phyloP scores from a whole-genome alignment of 2,888 invertebrate species.

The Hirtodrosophila duncani region DNA sequence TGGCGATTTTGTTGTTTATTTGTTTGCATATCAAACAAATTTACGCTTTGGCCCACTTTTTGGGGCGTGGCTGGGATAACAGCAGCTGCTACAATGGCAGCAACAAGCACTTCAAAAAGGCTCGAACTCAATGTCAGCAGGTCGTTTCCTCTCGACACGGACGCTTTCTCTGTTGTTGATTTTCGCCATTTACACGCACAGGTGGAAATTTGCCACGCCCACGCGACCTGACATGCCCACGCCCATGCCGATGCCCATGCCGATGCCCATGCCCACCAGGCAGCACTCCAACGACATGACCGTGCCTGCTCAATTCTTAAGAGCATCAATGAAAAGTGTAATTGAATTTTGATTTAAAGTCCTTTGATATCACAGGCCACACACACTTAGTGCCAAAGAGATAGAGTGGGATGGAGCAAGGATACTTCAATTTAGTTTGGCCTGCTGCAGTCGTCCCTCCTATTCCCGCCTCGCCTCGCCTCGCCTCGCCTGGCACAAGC shows the following conservation, averaged over 20 bases:
- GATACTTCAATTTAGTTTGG: constrained; percentile 38
- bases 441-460: no score
- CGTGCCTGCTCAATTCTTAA: constrained; percentile 46
- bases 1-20: constrained; percentile 33
- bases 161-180: constrained; percentile 11
- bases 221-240: no score
- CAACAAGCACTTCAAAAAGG: constrained; percentile 37
- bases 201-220: no score
- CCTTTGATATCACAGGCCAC: constrained; percentile 73
- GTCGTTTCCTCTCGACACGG: constrained; percentile 21
- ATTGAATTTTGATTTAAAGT: constrained; percentile 75
- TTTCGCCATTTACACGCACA: no score
- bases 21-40: constrained; percentile 47
- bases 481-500: constrained; percentile 4
- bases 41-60: constrained; percentile 15
- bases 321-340: constrained; percentile 63
- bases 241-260: constrained; percentile 1
- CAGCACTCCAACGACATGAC: constrained; percentile 10
- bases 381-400: constrained; percentile 13
- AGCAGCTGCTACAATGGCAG: constrained; percentile 17
- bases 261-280: neutral
- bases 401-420: constrained; percentile 9
- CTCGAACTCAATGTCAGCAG: constrained; percentile 32
- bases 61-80: neutral
- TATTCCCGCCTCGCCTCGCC: neutral